Conservation (phyloP, 2,797 vertebrate species). For the Phyllotis vaccarum region DNA sequence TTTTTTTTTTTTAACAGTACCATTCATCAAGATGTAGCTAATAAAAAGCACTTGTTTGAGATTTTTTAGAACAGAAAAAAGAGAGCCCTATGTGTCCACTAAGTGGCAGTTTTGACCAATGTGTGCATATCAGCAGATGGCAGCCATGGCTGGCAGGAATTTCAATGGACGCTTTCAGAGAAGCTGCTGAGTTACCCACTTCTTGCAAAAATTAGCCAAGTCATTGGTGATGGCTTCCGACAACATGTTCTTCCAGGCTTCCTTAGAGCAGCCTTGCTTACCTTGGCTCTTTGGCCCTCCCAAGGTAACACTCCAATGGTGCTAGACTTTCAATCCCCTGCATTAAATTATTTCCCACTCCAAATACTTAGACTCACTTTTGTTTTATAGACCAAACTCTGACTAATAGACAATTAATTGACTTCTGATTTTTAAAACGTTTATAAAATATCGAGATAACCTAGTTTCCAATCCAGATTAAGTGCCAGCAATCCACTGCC, state of each 20-base stretch:
- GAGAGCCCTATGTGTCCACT: neutral
- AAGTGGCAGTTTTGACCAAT: neutral
- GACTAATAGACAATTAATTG: neutral
- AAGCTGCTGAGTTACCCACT: neutral
- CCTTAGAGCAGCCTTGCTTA: neutral
- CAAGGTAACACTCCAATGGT: neutral
- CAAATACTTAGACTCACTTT: neutral
- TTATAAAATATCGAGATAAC: neutral
- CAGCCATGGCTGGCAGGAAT: neutral
- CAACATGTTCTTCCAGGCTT: neutral
- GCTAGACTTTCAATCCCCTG: neutral
- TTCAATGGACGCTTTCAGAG: constrained; percentile 1
- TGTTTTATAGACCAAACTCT: neutral
- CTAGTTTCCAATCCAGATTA: constrained; percentile 12
- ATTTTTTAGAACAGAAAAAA: neutral
- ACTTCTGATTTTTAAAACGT: constrained; percentile 42
- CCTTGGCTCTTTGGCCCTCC: neutral
- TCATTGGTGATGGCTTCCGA: neutral
- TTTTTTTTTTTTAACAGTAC: no score
- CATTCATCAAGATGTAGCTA: neutral
- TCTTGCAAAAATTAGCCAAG: neutral
- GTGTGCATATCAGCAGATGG: neutral
- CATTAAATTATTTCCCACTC: neutral
- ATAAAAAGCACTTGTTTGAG: neutral
- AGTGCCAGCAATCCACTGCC: neutral